These are phyloP conservation scores for Columba livia DNA, from an alignment of 2,113 vertebrate species.

Conservation along the genomic window DNA sequence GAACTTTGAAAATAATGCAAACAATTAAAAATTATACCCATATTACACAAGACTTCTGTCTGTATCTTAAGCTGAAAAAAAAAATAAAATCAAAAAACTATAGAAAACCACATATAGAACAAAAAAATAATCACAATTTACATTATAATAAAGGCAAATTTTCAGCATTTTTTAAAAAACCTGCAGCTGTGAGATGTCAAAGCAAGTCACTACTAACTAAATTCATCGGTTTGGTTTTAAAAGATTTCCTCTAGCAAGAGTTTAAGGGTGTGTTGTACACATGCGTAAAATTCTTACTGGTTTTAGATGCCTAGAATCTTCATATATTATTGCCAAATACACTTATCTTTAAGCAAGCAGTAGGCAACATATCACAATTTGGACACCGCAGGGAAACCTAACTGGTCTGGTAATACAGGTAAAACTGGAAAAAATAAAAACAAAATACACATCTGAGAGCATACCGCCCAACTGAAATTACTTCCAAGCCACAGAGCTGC, in stretches of 20 bases:
- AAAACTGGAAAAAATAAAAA: constrained; percentile 75
- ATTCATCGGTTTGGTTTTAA: constrained; percentile 80
- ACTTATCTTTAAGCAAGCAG: constrained; percentile 82
- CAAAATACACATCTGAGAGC: constrained; percentile 72
- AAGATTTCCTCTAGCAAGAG: constrained; percentile 74
- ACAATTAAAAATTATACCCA: constrained; percentile 89
- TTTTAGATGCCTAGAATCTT: constrained; percentile 72
- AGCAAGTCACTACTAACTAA: constrained; percentile 82
- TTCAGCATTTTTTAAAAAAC: constrained; percentile 77
- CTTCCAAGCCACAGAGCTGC: constrained; percentile 78
- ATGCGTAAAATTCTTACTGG: constrained; percentile 75
- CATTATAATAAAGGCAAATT: constrained; percentile 86
- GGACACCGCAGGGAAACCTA: constrained; percentile 79
- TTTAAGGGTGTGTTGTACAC: constrained; percentile 79
- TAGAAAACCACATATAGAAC: constrained; percentile 84
- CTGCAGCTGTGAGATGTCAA: constrained; percentile 81
- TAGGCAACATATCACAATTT: constrained; percentile 84
- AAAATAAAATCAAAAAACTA: constrained; percentile 72
- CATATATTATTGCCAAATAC: constrained; percentile 80
- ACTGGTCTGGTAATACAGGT: constrained; percentile 78
- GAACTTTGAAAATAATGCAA: constrained; percentile 86
- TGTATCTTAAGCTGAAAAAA: constrained; percentile 80
- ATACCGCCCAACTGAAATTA: constrained; percentile 76
- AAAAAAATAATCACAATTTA: constrained; percentile 83
- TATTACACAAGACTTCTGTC: constrained; percentile 84